Evolutionary conservation across 1,140 invertebrate species (phyloP).

Genomic region (Lepidurus apus): DNA sequence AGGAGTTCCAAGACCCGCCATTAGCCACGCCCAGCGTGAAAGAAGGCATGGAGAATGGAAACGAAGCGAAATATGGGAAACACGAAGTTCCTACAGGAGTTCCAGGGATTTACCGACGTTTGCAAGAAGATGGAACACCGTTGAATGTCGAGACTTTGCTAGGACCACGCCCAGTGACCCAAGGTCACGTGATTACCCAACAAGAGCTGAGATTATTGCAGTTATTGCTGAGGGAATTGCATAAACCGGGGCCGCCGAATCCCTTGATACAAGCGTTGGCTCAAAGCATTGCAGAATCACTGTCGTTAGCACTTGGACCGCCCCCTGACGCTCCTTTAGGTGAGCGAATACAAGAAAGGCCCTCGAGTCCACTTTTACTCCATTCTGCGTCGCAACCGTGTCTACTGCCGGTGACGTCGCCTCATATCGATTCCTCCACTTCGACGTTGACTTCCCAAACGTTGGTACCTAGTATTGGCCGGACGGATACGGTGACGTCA

Average conservation of each 20-base stretch:
- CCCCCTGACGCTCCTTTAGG: background rate
- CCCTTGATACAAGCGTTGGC: conserved; percentile 31
- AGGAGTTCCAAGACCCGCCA: conserved; percentile 62
- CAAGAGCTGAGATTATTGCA: conserved; percentile 33
- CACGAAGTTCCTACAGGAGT: conserved; percentile 20
- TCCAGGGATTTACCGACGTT: background rate
- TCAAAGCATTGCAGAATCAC: conserved; percentile 30
- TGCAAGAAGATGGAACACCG: conserved; percentile 36
- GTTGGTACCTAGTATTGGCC: background rate
- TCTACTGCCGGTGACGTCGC: background rate
- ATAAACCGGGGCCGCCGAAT: conserved; percentile 30
- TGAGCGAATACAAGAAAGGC: background rate
- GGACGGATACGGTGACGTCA: background rate
- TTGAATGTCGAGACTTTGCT: background rate
- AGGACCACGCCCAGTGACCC: conserved; percentile 30
- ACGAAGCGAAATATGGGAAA: background rate
- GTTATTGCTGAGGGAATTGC: conserved; percentile 30
- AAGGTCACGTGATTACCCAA: background rate
- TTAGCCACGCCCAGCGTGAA: background rate
- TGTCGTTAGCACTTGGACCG: conserved; percentile 28
- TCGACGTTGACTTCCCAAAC: background rate
- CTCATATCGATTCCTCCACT: background rate
- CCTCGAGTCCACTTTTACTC: background rate
- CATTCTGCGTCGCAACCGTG: background rate
- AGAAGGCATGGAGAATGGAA: background rate